Base-by-base conservation (phyloP, 2,113 vertebrate genomes). In the Ptilorrhoa leucosticta region DNA sequence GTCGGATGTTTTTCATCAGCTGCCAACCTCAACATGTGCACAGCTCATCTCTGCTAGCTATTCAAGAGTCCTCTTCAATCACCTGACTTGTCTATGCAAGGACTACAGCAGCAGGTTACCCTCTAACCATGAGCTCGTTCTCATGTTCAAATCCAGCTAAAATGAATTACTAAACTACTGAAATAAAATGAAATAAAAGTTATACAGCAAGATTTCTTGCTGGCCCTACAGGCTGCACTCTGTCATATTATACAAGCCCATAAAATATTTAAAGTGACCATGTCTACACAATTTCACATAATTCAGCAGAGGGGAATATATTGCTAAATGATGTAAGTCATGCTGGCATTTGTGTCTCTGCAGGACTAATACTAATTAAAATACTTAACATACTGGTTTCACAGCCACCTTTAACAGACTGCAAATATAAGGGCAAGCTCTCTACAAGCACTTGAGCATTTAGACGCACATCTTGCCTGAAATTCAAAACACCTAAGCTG, bases 191-290 rank as follows among this genome's bases (percentile, higher is more conserved):
- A 72, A 96, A 92, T 89, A 90, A 47, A 93, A 94, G 77, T 94
- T 93, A 78, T 37, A 86, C 21, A 47, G 82, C 51, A 60, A 86
- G 96, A 94, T 91, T 87, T 97, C 93, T 96, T 77, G 56, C 86
- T 93, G 61, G 77, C 33, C 81, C 75, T 79, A 94, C 93, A 91
- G 94, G 90, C 96, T 90, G 84, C 37, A 47, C 80, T 93, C 72
- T 53, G 47, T 89, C 85, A 66, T 45, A 53, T 91, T 96, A 91
- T 57, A 94, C 82, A 89, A 96, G 68, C 68, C 82, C 71, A 96
- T 97, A 90, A 97, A 97, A 94, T 97, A 98, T 98, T 97, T 96
- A 97, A 97, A 97, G 91, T 76, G 91, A 78, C 90, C 69, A 56
- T 89, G 83, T 97, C 94, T 81, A 90, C 92, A 92, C 93, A 96